A percentile compares a stretch with the other conserved stretches of the same genome.
phyloP scores from a whole-genome alignment of 2,113 vertebrate species.

The Pseudonaja textilis region DNA sequence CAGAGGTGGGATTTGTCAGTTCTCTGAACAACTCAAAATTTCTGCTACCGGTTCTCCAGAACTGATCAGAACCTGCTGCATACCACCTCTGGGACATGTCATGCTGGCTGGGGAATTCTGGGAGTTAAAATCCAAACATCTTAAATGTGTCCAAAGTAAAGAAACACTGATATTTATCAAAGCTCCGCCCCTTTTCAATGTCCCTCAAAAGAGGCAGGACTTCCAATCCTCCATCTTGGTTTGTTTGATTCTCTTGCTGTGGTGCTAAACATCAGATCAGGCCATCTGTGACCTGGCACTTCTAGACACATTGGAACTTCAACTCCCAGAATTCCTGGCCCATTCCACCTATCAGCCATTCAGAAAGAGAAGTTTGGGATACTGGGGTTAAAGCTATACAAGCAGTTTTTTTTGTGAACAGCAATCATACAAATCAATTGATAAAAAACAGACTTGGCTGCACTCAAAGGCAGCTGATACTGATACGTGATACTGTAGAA shows the following conservation, averaged over 20 bases:
- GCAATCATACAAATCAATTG: neutral
- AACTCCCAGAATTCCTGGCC: neutral
- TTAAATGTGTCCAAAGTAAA: neutral
- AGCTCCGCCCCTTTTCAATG: neutral
- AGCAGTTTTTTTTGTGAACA: neutral
- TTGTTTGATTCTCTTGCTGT: neutral
- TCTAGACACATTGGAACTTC: neutral
- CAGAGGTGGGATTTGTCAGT: too few relatives aligned
- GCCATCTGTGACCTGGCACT: neutral
- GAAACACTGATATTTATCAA: neutral
- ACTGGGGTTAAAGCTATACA: neutral
- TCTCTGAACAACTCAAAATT: too few relatives aligned
- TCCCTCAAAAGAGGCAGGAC: neutral
- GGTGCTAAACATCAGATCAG: neutral
- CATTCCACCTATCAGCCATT: neutral
- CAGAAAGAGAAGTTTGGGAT: neutral
- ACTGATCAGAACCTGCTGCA: too few relatives aligned
- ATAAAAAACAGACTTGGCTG: neutral
- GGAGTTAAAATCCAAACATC: neutral
- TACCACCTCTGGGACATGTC: neutral
- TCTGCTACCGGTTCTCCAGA: too few relatives aligned
- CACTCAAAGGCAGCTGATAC: neutral
- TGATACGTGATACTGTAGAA: neutral
- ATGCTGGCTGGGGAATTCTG: neutral
- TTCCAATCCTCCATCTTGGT: neutral